phyloP scores from a whole-genome alignment of 1,140 invertebrate species.

The Stegodyphus mimosarum region DNA sequence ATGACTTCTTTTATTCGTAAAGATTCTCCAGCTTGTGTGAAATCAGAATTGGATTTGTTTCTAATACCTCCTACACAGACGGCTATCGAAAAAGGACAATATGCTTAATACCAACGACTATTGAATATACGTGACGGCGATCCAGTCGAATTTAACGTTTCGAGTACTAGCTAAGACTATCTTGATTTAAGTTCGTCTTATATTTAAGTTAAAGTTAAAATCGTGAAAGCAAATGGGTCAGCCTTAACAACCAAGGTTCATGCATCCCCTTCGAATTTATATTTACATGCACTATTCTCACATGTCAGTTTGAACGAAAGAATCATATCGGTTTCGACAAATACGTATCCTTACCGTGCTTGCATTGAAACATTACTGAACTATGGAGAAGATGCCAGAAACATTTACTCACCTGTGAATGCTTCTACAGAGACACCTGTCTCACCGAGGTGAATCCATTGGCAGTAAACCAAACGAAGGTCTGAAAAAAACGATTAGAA shows the following conservation, averaged over 20 bases:
- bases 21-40: too few species aligned
- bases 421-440: background rate
- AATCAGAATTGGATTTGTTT: too few species aligned
- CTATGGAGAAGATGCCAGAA: background rate
- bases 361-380: conserved; percentile 16
- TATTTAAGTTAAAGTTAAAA: conserved; percentile 7
- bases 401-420: conserved; percentile 9
- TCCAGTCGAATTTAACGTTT: conserved; percentile 8
- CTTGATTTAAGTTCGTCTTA: background rate
- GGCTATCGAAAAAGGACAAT: conserved; percentile 19
- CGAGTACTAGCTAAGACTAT: background rate
- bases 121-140: background rate
- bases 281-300: conserved; percentile 10
- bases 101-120: background rate
- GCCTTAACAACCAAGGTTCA: background rate
- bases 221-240: conserved; percentile 1
- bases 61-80: conserved; percentile 18
- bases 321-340: background rate
- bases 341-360: conserved; percentile 6
- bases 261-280: background rate
- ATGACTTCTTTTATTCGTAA: too few species aligned
- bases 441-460: background rate
- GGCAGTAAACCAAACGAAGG: background rate
- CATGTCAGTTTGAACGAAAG: conserved; percentile 6
- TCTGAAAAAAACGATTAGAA: background rate